Conservation (phyloP, 2,888 invertebrate species). For the Ditula angustiorana region DNA sequence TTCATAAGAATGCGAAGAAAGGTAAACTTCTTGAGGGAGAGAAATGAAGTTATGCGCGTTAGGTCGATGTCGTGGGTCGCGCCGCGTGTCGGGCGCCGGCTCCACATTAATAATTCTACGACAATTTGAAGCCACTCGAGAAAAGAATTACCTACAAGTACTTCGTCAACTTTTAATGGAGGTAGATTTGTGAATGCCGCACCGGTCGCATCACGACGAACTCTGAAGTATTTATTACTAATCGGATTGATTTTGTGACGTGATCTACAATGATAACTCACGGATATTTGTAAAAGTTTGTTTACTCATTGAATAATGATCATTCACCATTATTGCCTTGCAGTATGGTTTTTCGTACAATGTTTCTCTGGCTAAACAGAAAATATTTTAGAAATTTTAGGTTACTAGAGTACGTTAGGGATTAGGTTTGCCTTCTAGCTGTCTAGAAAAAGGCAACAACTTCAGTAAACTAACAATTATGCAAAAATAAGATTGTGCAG, state of each 20-base stretch:
- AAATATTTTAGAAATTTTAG: no score
- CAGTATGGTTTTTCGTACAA: no score
- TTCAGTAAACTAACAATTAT: no score
- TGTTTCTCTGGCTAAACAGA: no score
- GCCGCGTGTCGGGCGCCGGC: background rate
- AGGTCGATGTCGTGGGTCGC: constrained; percentile 13
- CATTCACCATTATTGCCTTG: no score
- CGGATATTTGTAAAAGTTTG: no score
- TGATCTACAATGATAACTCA: no score
- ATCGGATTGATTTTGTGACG: background rate
- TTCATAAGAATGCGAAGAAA: constrained; percentile 40
- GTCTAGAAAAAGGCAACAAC: no score
- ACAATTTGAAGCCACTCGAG: constrained; percentile 43
- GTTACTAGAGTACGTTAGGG: no score
- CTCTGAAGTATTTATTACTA: background rate
- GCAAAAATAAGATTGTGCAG: no score
- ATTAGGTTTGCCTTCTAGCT: no score
- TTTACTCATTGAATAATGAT: no score
- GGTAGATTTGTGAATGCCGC: constrained; percentile 16
- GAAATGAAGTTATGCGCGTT: constrained; percentile 30
- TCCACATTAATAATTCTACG: constrained; percentile 33
- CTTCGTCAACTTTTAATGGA: constrained; percentile 55
- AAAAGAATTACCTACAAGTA: constrained; percentile 52
- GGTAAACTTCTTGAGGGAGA: constrained; percentile 26
- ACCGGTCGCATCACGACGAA: background rate